These are phyloP conservation scores for Tympanuchus pallidicinctus DNA, from an alignment of 2,113 vertebrate genomes.

Conservation along the genomic window DNA sequence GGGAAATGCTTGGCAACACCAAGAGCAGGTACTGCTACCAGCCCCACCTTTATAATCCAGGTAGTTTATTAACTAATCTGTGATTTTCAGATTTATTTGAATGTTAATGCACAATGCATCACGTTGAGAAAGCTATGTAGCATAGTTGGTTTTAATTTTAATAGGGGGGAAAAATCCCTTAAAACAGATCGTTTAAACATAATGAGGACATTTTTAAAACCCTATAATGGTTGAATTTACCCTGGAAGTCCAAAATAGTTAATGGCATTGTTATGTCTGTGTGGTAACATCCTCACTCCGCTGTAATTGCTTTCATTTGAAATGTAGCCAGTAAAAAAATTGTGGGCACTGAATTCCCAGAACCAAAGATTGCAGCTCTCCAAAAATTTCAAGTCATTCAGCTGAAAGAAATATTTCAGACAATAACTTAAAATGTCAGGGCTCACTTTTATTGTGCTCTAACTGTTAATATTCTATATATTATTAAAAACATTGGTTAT, in stretches of 20 bases:
- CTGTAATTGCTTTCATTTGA: conserved; percentile 59
- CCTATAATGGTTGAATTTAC: conserved; percentile 65
- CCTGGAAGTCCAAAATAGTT: conserved; percentile 61
- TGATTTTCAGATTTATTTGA: conserved; percentile 44
- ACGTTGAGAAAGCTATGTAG: conserved; percentile 5
- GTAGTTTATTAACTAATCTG: conserved; percentile 45
- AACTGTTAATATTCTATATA: conserved; percentile 29
- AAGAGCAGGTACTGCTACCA: conserved; percentile 43
- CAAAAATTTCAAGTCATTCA: background rate
- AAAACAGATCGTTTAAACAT: conserved; percentile 71
- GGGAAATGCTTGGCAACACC: background rate
- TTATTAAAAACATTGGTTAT: conserved; percentile 54
- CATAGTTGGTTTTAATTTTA: conserved; percentile 54
- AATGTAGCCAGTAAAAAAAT: background rate
- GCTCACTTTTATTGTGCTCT: conserved; percentile 14
- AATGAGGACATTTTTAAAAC: conserved; percentile 64
- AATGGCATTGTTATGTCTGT: conserved; percentile 26
- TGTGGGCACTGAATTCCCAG: background rate
- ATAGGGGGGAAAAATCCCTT: conserved; percentile 32
- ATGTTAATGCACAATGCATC: background rate
- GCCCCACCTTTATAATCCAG: conserved; percentile 31
- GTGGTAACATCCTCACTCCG: conserved; percentile 57
- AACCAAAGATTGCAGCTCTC: background rate
- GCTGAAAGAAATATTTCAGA: conserved; percentile 14
- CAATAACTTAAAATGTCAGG: conserved; percentile 42